These are phyloP conservation scores for Anser cygnoides DNA, from an alignment of 2,113 vertebrate species.

Conservation along the genomic window DNA sequence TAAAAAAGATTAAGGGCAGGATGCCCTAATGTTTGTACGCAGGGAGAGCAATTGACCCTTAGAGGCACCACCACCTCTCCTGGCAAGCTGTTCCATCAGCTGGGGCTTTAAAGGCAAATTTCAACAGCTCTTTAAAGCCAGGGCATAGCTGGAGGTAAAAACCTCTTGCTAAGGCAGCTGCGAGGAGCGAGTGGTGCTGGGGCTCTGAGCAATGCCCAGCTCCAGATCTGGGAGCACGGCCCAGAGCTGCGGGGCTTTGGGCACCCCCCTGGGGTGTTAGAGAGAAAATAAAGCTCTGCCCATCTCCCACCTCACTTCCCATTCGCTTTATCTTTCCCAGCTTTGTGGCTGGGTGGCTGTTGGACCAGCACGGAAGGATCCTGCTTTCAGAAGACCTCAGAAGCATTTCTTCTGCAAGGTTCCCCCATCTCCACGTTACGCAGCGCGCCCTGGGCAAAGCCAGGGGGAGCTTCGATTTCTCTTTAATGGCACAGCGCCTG, in stretches of 20 bases:
- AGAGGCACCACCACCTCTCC: background rate
- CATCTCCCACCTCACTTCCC: too few species aligned
- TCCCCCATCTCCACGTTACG: background rate
- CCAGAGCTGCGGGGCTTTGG: too few species aligned
- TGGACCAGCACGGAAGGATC: too few species aligned
- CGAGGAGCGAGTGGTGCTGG: background rate
- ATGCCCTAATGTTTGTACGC: conserved; percentile 14
- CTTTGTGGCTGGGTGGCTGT: too few species aligned
- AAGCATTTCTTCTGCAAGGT: background rate
- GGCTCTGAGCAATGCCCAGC: background rate
- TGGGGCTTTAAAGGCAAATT: background rate
- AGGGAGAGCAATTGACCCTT: conserved; percentile 17
- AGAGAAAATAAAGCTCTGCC: too few species aligned
- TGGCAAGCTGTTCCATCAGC: background rate
- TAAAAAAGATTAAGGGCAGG: conserved; percentile 46
- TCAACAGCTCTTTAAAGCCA: background rate
- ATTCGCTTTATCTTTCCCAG: too few species aligned
- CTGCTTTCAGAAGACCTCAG: too few species aligned
- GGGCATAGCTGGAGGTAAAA: background rate
- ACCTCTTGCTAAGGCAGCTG: background rate
- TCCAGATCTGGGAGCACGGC: rapidly evolving
- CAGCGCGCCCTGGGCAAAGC: background rate
- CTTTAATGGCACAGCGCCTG: background rate
- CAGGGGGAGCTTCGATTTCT: background rate
- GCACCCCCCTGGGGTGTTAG: too few species aligned